Conservation (phyloP, 35 echinoderm and acorn worm species). For the Lytechinus variegatus region DNA sequence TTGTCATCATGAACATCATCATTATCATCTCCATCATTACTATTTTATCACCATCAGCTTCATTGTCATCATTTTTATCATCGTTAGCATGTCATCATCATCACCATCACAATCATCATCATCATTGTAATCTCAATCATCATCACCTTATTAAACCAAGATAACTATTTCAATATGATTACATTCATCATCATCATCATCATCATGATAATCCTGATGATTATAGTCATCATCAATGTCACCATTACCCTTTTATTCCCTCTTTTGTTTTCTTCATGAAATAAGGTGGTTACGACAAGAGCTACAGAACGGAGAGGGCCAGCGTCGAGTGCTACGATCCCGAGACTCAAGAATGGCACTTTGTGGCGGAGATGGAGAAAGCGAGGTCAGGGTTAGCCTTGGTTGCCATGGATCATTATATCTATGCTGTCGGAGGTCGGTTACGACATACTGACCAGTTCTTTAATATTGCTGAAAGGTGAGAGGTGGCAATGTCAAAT, state of each 20-base stretch:
- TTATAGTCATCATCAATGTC: no score
- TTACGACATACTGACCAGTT: conserved; percentile 97
- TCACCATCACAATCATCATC: no score
- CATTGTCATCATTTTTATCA: no score
- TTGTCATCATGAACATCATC: no score
- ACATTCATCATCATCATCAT: no score
- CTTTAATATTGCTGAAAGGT: conserved; percentile 98
- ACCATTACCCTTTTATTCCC: neutral
- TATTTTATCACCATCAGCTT: no score
- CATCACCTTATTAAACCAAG: no score
- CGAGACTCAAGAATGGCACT: conserved; percentile 89
- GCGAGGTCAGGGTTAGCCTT: conserved; percentile 88
- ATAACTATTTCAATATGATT: no score
- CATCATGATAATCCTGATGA: no score
- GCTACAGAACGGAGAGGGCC: conserved; percentile 88
- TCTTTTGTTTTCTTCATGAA: neutral
- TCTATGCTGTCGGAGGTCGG: conserved; percentile 96
- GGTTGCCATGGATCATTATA: conserved; percentile 99
- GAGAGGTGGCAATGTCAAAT: neutral
- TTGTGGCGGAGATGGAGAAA: conserved; percentile 99
- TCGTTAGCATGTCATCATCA: no score
- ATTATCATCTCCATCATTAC: no score
- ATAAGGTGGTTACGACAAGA: conserved; percentile 96
- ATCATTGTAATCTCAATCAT: no score
- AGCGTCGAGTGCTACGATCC: conserved; percentile 97